phyloP scores from a whole-genome alignment of 2,797 vertebrate genomes.

The Trachops cirrhosus region DNA sequence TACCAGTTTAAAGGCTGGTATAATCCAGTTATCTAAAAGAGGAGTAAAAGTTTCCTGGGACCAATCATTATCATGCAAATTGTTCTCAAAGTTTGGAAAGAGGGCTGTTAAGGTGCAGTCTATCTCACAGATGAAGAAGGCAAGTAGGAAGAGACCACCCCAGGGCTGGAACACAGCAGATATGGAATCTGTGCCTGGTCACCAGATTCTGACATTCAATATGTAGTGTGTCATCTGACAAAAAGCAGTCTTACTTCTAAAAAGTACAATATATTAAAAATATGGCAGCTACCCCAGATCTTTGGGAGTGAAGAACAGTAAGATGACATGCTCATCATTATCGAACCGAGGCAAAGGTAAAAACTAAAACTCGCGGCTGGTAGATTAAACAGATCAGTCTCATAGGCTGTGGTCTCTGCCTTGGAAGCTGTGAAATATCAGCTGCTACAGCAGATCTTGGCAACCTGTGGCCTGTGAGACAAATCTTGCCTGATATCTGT shows the following conservation, averaged over 20 bases:
- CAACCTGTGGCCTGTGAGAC: fast-evolving
- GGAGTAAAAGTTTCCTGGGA: neutral
- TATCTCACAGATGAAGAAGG: neutral
- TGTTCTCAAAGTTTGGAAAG: neutral
- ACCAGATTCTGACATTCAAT: neutral
- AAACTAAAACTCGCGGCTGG: neutral
- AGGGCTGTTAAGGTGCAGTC: neutral
- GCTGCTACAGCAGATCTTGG: fast-evolving
- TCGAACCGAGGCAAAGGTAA: neutral
- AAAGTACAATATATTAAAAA: neutral
- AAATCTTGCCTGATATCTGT: neutral
- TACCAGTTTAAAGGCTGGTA: neutral
- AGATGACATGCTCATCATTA: neutral
- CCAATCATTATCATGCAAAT: neutral
- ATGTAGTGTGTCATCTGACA: neutral
- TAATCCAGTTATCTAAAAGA: neutral
- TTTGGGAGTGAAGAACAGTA: neutral
- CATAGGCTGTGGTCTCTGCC: neutral
- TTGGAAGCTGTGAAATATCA: neutral
- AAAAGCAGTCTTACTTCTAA: neutral
- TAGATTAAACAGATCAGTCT: neutral
- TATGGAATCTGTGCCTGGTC: neutral
- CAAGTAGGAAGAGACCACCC: neutral
- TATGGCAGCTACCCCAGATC: neutral
- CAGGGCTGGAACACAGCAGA: neutral